Percentiles rank a stretch among this genome's conserved stretches.
These are phyloP conservation scores for Sarcophilus harrisii DNA, from an alignment of 2,797 vertebrate species.

Conservation along the genomic window DNA sequence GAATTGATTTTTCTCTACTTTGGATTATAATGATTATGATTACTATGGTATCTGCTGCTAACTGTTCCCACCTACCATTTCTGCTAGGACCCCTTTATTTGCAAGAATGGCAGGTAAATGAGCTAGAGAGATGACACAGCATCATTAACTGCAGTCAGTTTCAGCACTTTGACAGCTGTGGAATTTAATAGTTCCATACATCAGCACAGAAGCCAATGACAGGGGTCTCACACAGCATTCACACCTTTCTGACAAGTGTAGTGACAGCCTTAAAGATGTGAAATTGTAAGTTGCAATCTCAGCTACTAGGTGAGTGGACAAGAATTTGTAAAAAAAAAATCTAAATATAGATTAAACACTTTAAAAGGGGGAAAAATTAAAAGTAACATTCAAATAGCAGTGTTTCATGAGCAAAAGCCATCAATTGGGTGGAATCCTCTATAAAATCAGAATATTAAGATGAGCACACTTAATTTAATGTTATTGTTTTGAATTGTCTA, in stretches of 20 bases:
- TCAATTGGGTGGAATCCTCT: not conserved
- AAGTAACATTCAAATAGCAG: not conserved
- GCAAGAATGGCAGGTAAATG: constrained; percentile 82
- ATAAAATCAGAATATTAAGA: not conserved
- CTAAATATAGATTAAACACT: constrained; percentile 32
- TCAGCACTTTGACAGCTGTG: constrained; percentile 88
- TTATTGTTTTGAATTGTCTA: not conserved
- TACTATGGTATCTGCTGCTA: constrained; percentile 86
- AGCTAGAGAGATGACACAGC: constrained; percentile 81
- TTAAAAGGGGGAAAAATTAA: constrained; percentile 4
- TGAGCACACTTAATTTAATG: not conserved
- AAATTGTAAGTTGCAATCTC: constrained; percentile 73
- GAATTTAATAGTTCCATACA: constrained; percentile 85
- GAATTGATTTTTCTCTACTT: constrained; percentile 89
- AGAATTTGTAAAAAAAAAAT: not conserved
- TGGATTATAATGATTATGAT: constrained; percentile 92
- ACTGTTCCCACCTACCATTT: constrained; percentile 52
- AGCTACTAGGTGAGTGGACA: constrained; percentile 32
- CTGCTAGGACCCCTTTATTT: constrained; percentile 83
- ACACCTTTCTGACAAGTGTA: constrained; percentile 63
- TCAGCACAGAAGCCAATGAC: constrained; percentile 84
- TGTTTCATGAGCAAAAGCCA: not conserved
- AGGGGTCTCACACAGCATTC: constrained; percentile 71
- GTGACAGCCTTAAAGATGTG: constrained; percentile 61
- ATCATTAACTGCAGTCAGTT: constrained; percentile 91